Evolutionary conservation across 2,113 vertebrate species (phyloP), one percentile per base, ranked within the genome.

Genomic region (Microcebus jonahi): DNA sequence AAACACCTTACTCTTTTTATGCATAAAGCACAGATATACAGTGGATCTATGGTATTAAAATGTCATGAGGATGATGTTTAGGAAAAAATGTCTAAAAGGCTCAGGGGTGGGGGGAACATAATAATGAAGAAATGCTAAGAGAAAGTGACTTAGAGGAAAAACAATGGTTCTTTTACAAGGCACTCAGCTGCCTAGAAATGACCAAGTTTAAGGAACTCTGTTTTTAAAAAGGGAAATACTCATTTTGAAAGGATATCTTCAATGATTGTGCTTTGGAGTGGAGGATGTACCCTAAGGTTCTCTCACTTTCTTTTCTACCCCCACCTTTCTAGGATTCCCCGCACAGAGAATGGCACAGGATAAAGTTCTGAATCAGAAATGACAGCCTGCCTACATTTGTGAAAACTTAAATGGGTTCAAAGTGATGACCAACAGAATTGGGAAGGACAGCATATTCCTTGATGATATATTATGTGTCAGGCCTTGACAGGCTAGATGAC

Each of bases 351-450:
- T 4, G 71, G 36, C 8, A 42, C 53, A 45, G 34, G 55, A 59
- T 73, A 53, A 87, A 77, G 25, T 29, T 73, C 23, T 67, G 36
- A 83, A 53, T 79, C 36, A 86, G 48, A 86, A 96, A 86, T 15
- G 29, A 57, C 27, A 94, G 59, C 15, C 59, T 86, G 31, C 21
- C 27, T 92, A 9, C 87, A 53, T 84, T 63, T 91, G 42, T 84
- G 34, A 95, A 88, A 90, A 94, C 17, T 31, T 82, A 34, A 90
- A 79, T 31, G 81, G 31, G 76, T 70, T 96, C 21, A 55, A 61
- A 96, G 90, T 63, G n/a, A 36, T 75, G 63, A 73, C 15, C n/a
- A 11, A 84, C 48, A 63, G 31, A 50, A 34, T 31, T 65, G 53
- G 27, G 50, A 84, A 57, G 70, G 61, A 70, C 31, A 25, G 13